phyloP scores from a whole-genome alignment of 2,888 invertebrate species.

The Tetheella fluctuosa region DNA sequence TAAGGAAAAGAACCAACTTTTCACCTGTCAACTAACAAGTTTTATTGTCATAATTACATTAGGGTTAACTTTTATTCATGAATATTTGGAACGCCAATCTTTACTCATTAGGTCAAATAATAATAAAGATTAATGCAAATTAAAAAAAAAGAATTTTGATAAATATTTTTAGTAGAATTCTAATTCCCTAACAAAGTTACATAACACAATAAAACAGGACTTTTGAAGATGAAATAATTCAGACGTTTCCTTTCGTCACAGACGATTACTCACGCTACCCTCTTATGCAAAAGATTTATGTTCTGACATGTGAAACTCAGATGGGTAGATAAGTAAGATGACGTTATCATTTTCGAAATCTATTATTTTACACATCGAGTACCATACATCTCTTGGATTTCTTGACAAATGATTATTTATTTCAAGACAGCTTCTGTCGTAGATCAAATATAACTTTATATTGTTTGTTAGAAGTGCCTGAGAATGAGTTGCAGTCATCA shows the following conservation, averaged over 20 bases:
- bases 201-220: neutral
- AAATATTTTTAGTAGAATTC: neutral
- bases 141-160: neutral
- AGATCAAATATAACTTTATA: neutral
- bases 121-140: neutral
- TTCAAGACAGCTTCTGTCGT: slow-evolving; percentile 3
- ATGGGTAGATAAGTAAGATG: neutral
- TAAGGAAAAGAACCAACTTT: neutral
- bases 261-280: slow-evolving; percentile 10
- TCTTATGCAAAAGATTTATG: slow-evolving; percentile 6
- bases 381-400: neutral
- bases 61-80: neutral
- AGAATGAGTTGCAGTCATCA: slow-evolving; percentile 1
- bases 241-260: neutral
- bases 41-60: neutral
- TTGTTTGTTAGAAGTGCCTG: slow-evolving; percentile 6
- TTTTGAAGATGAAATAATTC: neutral
- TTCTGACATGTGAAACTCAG: slow-evolving; percentile 1
- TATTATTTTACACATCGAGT: slow-evolving; percentile 6
- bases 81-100: neutral
- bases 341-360: slow-evolving; percentile 11
- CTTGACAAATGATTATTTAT: slow-evolving; percentile 12
- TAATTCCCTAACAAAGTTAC: neutral
- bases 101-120: neutral
- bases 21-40: neutral